Conservation (phyloP, 2,888 invertebrate genomes). For the Lutraria lutraria region DNA sequence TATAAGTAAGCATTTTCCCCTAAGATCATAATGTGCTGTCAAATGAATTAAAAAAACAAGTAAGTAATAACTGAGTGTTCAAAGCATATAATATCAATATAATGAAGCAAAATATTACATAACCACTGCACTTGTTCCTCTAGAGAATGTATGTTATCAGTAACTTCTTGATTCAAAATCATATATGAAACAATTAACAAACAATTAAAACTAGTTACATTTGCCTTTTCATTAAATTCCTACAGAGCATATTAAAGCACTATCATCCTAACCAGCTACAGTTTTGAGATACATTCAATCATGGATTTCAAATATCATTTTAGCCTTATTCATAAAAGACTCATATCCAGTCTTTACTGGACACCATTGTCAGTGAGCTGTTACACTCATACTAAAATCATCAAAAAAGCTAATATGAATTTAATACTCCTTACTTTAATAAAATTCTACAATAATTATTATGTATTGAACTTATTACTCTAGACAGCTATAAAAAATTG, state of each 20-base stretch:
- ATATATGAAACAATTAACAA: neutral
- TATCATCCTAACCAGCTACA: neutral
- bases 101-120: neutral
- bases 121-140: slow-evolving; percentile 1
- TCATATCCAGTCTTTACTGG: neutral
- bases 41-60: too few species aligned
- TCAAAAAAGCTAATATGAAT: too few species aligned
- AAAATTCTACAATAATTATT: too few species aligned
- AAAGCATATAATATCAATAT: too few species aligned
- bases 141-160: neutral
- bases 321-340: neutral
- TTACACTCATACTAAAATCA: neutral
- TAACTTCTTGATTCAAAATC: neutral
- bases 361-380: neutral
- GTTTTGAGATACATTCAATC: neutral
- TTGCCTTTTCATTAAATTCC: neutral
- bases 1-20: too few species aligned
- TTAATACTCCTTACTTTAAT: too few species aligned
- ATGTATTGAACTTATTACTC: too few species aligned
- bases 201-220: neutral
- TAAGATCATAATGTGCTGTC: too few species aligned
- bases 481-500: too few species aligned
- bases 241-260: neutral
- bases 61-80: too few species aligned
- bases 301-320: neutral